Conservation (phyloP, 2,888 invertebrate genomes). For the Habroteleia sp. region DNA sequence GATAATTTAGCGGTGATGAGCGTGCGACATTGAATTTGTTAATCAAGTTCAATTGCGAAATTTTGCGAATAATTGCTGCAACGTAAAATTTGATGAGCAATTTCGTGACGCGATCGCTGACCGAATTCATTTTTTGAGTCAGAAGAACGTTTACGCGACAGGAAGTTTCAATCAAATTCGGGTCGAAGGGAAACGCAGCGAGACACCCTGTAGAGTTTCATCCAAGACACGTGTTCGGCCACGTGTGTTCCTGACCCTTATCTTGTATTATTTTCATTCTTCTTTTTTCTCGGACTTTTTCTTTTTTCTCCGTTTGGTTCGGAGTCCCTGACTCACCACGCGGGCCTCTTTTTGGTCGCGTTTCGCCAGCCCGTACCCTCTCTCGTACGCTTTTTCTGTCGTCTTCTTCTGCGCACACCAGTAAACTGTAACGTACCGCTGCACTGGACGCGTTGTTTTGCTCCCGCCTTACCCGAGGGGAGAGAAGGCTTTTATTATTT, state of each 20-base stretch:
- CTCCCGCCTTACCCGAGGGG: slow-evolving; percentile 62
- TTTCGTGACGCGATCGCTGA: neutral
- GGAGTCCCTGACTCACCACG: slow-evolving; percentile 55
- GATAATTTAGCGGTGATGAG: slow-evolving; percentile 28
- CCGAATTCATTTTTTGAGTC: too few species aligned
- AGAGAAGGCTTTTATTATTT: slow-evolving; percentile 72
- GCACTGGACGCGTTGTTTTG: slow-evolving; percentile 44
- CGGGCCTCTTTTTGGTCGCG: slow-evolving; percentile 60
- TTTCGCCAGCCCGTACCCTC: slow-evolving; percentile 27
- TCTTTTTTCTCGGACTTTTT: slow-evolving; percentile 46
- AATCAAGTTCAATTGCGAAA: slow-evolving; percentile 5
- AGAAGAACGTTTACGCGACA: slow-evolving; percentile 17
- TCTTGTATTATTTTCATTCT: slow-evolving; percentile 60
- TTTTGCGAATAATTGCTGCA: too few species aligned
- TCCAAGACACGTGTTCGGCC: slow-evolving; percentile 76
- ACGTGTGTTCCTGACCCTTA: slow-evolving; percentile 70
- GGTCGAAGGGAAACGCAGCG: slow-evolving; percentile 48
- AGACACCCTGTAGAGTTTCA: slow-evolving; percentile 64
- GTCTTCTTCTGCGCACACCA: slow-evolving; percentile 30
- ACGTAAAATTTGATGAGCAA: too few species aligned
- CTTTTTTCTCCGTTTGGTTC: slow-evolving; percentile 50
- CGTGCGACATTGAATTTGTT: slow-evolving; percentile 17
- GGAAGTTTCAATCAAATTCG: slow-evolving; percentile 52
- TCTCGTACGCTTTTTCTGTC: slow-evolving; percentile 37
- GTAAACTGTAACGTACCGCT: slow-evolving; percentile 57